Evolutionary conservation across 1,140 invertebrate genomes (phyloP).

Genomic region (Camponotus floridanus): DNA sequence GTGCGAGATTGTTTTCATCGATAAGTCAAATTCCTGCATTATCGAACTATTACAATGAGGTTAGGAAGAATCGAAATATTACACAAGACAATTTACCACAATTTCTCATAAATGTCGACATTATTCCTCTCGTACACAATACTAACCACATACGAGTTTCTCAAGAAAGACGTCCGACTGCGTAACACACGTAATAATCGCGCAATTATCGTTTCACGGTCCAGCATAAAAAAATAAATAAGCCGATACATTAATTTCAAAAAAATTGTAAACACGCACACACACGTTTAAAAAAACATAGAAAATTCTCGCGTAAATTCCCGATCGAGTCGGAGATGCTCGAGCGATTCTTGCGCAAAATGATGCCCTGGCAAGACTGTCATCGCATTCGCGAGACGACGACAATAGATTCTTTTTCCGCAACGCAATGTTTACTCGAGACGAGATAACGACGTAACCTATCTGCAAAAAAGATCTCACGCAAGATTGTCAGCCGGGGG

Average conservation of each 20-base stretch:
- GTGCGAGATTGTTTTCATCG: background rate
- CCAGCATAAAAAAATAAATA: background rate
- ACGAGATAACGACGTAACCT: too few species aligned
- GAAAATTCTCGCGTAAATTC: background rate
- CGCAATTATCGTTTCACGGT: background rate
- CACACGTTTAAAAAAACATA: background rate
- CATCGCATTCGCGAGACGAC: conserved; percentile 54
- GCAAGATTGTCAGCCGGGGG: too few species aligned
- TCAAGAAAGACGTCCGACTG: background rate
- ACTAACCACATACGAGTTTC: background rate
- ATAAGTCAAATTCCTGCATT: background rate
- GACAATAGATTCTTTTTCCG: background rate
- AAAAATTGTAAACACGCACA: too few species aligned
- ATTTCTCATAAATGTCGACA: conserved; percentile 1
- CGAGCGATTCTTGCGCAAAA: conserved; percentile 33
- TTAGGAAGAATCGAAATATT: conserved; percentile 7
- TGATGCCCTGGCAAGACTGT: conserved; percentile 60
- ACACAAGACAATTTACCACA: background rate
- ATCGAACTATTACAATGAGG: background rate
- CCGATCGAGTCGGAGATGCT: background rate
- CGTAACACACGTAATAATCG: background rate
- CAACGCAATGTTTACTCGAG: background rate
- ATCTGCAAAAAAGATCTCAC: too few species aligned
- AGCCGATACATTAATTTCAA: background rate
- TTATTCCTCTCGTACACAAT: background rate